Evolutionary conservation across 2,797 vertebrate species (phyloP).

Genomic region (Lithobates pipiens): DNA sequence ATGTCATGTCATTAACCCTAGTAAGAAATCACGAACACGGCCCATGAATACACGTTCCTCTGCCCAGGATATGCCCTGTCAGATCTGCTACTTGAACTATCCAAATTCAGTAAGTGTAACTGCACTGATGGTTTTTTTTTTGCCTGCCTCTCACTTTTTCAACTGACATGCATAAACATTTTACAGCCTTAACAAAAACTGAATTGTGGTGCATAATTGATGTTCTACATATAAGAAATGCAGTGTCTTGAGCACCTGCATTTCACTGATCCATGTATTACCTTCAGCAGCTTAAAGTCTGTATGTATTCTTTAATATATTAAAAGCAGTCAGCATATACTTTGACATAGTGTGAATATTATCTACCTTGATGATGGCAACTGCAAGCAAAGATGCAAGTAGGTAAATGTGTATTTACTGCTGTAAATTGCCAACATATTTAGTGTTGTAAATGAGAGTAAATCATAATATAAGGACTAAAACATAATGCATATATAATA

Average conservation of each 20-base stretch:
- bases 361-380: background rate
- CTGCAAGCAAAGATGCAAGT: background rate
- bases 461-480: background rate
- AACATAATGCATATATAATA: too few relatives aligned
- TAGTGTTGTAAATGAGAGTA: too few relatives aligned
- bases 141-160: too few relatives aligned
- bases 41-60: conserved; percentile 98
- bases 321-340: background rate
- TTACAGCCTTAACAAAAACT: too few relatives aligned
- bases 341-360: background rate
- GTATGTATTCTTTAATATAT: background rate
- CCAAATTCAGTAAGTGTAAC: conserved; percentile 92
- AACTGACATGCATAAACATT: too few relatives aligned
- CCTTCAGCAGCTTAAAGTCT: background rate
- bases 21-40: conserved; percentile 97
- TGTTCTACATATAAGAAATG: background rate
- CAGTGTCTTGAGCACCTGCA: background rate
- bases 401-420: background rate
- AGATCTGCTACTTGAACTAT: conserved; percentile 99
- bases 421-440: background rate
- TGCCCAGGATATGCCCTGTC: conserved; percentile 98
- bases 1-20: conserved; percentile 99
- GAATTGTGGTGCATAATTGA: too few relatives aligned
- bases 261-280: background rate
- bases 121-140: too few relatives aligned